Evolutionary conservation across 2,888 invertebrate species (phyloP), one percentile per base, ranked within the genome.

Genomic region (Tetheella fluctuosa): DNA sequence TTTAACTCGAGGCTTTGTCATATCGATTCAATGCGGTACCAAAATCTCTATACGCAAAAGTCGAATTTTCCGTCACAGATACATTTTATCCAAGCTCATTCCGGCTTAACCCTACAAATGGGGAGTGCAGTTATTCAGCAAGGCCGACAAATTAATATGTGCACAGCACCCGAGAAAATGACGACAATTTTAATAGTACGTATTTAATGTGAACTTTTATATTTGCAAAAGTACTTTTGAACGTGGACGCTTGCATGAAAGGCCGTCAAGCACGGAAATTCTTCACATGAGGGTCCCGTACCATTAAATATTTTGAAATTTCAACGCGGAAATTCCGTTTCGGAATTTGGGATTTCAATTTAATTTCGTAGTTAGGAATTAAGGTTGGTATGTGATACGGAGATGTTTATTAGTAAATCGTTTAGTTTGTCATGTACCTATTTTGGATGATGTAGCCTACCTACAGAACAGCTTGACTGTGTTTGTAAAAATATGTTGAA

Each of bases 161-260:
- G 48, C 48, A 48, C 20, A 48, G 68, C 59, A 67, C 62, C 69
- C 64, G 62, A 62, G 55, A 62, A 59, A 68, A 68, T 63, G 62
- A 59, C 57, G 52, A 64, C 65, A 65, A 68, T 69, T 73, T 48
- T 10, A 48, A 48, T 48, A 48, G 10, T 48, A 48, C 48, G 12
- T 34, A 34, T 79, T n/a, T 71, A 69, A 74, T 69, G 70, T 67
- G 66, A 74, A 76, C 69, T 77, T 79, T 76, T 77, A 75, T 77
- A 73, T 71, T 75, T 55, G 20, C 69, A 60, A 69, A 71, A 65
- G 74, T 65, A 68, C 69, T 68, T 66, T 64, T 67, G 57, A 63
- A 61, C 59, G 60, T 57, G 53, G 59, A 57, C 55, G 61, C 58
- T 64, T 60, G 69, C 65, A 69, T 79, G 65, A 75, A 77, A 76